A percentile compares a stretch with the other conserved stretches of the same genome.
Conservation (phyloP, 2,888 invertebrate species). For the Oscheius sp. region DNA sequence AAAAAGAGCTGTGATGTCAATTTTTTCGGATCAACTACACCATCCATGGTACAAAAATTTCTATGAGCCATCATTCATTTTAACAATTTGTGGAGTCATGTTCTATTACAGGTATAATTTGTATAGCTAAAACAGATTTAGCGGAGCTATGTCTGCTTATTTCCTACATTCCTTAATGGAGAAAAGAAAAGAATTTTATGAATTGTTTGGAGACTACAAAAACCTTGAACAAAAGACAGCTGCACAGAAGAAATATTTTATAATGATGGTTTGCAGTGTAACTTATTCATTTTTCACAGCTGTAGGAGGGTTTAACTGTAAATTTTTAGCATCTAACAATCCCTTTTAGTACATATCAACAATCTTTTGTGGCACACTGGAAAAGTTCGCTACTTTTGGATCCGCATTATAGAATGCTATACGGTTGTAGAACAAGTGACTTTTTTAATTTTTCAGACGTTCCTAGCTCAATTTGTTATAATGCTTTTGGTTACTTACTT, state of each 20-base stretch:
- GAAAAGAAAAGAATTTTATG: not conserved
- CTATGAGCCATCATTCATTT: not conserved
- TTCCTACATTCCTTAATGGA: too few species aligned
- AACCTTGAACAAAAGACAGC: not conserved
- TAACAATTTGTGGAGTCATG: not conserved
- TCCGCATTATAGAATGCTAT: not conserved
- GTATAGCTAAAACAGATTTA: not conserved
- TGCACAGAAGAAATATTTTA: not conserved
- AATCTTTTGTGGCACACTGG: not conserved
- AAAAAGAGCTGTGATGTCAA: not conserved
- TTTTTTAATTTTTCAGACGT: not conserved
- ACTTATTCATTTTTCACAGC: not conserved
- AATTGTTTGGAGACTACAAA: slow-evolving; percentile 6
- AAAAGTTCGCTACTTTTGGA: too few species aligned
- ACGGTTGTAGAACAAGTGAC: not conserved
- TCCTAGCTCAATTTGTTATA: not conserved
- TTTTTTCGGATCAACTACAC: not conserved
- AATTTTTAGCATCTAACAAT: not conserved
- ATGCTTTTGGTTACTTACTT: not conserved
- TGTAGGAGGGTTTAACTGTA: not conserved
- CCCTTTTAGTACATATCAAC: not conserved
- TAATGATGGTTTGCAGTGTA: not conserved
- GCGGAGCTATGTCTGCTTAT: too few species aligned
- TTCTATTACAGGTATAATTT: not conserved
- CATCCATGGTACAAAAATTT: not conserved